A percentile compares a stretch with the other conserved stretches of the same genome.
These are phyloP conservation scores for Artemia sinica DNA, from an alignment of 2,888 invertebrate species.

Conservation along the genomic window DNA sequence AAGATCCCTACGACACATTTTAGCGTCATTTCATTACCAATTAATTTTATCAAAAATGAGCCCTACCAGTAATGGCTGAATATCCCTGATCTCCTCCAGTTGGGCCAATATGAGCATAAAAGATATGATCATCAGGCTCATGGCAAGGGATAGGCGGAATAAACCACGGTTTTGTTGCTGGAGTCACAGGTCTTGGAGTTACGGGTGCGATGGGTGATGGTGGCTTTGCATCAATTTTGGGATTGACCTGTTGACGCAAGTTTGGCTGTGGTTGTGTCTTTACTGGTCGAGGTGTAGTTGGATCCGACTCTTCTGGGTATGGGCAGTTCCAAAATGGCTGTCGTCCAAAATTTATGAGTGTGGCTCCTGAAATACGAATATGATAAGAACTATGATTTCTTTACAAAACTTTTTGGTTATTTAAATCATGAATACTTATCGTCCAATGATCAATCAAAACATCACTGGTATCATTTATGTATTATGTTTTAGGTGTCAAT, in stretches of 20 bases:
- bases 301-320: constrained; percentile 41
- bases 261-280: constrained; percentile 18
- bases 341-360: constrained; percentile 66
- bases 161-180: constrained; percentile 42
- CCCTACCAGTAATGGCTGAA: constrained; percentile 45
- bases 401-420: no score
- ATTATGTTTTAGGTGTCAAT: no score
- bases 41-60: not conserved
- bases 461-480: no score
- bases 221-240: not conserved
- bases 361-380: constrained; percentile 36
- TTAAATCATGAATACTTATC: no score
- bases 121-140: constrained; percentile 75
- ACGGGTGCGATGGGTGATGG: not conserved
- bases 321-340: constrained; percentile 84
- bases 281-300: constrained; percentile 20
- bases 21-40: not conserved
- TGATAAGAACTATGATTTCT: no score
- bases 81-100: constrained; percentile 79
- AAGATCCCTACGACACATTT: no score
- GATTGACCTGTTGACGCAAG: not conserved
- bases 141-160: constrained; percentile 74
- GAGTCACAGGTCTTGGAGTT: constrained; percentile 31
- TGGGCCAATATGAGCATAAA: constrained; percentile 83
- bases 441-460: no score